Evolutionary conservation across 2,797 vertebrate genomes (phyloP).

Genomic region (Melanotaenia parkinsoni): DNA sequence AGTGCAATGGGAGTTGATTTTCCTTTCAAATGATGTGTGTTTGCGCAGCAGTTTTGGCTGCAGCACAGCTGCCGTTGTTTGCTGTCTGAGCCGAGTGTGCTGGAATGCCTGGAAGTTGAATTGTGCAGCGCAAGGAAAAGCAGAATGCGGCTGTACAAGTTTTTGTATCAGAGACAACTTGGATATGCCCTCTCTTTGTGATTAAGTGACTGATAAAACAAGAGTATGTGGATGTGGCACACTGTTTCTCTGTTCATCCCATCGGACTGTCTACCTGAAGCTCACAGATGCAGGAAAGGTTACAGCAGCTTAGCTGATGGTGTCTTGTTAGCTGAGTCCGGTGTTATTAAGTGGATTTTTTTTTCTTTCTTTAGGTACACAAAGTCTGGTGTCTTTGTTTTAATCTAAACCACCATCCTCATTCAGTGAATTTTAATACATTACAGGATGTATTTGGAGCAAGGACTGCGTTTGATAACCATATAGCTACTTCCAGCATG

Average conservation of each 20-base stretch:
- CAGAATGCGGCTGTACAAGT: constrained; percentile 76
- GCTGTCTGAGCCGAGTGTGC: constrained; percentile 52
- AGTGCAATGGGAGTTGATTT: constrained; percentile 19
- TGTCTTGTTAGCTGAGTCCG: constrained; percentile 29
- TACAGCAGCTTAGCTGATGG: constrained; percentile 30
- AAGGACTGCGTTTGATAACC: background rate
- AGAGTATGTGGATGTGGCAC: constrained; percentile 22
- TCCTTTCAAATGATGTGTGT: constrained; percentile 10
- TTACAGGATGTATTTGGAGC: background rate
- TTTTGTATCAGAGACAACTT: constrained; percentile 55
- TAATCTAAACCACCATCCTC: constrained; percentile 1
- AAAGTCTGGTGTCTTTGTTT: background rate
- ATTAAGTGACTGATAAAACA: constrained; percentile 14
- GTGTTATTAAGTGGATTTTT: constrained; percentile 35
- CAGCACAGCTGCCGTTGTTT: constrained; percentile 27
- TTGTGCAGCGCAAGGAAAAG: constrained; percentile 44
- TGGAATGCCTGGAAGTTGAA: constrained; percentile 77
- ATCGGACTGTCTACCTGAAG: constrained; percentile 19
- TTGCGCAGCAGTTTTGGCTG: constrained; percentile 40
- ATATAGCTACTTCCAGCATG: constrained; percentile 18
- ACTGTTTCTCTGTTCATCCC: constrained; percentile 13
- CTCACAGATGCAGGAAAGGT: constrained; percentile 49
- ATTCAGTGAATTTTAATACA: constrained; percentile 15
- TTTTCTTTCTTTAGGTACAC: constrained; percentile 1
- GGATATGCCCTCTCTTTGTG: constrained; percentile 24